These are phyloP conservation scores for Tylochromis polylepis DNA, from an alignment of 2,113 vertebrate genomes.

Conservation along the genomic window DNA sequence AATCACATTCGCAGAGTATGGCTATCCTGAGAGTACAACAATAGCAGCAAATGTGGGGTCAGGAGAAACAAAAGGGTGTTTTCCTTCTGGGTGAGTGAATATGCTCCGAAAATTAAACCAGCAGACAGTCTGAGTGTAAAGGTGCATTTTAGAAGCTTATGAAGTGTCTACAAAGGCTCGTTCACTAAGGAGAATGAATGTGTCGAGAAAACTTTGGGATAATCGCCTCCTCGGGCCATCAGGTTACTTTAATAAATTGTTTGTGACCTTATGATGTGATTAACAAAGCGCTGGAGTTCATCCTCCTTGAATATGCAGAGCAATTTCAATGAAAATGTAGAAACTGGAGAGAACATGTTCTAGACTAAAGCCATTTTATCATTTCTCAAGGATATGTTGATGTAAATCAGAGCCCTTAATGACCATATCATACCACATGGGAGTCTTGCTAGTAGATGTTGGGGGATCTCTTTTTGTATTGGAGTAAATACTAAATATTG, in stretches of 20 bases:
- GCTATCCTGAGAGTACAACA: not conserved
- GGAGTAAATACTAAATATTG: not conserved
- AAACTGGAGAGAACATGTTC: not conserved
- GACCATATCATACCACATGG: not conserved
- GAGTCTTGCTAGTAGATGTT: not conserved
- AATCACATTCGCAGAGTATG: not conserved
- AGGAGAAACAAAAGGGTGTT: not conserved
- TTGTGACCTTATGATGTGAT: not conserved
- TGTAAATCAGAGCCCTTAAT: not conserved
- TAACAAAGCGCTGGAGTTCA: not conserved
- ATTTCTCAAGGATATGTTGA: not conserved
- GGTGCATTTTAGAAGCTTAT: not conserved
- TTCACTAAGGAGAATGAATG: not conserved
- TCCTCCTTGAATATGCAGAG: not conserved
- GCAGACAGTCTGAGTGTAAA: not conserved
- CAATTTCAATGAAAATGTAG: not conserved
- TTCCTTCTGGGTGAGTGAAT: not conserved
- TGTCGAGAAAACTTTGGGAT: not conserved
- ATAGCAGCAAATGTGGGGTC: not conserved
- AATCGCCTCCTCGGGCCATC: not conserved
- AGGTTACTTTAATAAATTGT: not conserved
- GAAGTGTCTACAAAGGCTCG: not conserved
- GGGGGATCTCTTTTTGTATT: not conserved
- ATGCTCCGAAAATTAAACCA: not conserved
- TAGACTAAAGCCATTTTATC: not conserved